Conservation (phyloP, 2,888 invertebrate species). For the Melinaea marsaeus region DNA sequence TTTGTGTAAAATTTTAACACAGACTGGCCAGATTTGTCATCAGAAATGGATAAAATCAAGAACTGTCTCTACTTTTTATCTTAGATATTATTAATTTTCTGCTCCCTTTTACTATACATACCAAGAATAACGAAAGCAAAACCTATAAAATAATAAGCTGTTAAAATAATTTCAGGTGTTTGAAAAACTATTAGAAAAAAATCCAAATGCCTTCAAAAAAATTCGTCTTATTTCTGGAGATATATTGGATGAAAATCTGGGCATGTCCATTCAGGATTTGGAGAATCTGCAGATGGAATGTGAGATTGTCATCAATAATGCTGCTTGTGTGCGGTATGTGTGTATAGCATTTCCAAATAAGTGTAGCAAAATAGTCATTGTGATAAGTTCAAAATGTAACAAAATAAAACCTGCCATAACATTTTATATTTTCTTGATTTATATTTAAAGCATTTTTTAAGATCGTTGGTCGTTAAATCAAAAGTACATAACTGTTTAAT, state of each 20-base stretch:
- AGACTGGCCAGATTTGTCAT: no score
- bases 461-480: not conserved
- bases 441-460: no score
- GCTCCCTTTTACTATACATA: no score
- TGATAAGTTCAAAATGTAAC: no score
- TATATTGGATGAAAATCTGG: constrained; percentile 13
- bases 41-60: no score
- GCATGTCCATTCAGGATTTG: not conserved
- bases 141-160: not conserved
- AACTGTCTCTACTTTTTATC: not conserved
- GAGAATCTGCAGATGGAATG: constrained; percentile 43
- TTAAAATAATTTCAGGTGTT: constrained; percentile 12
- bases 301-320: constrained; percentile 67
- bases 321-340: constrained; percentile 58
- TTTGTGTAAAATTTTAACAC: no score
- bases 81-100: no score
- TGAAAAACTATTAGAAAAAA: constrained; percentile 12
- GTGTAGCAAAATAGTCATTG: no score
- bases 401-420: no score
- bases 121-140: not conserved
- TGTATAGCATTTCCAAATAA: no score
- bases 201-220: constrained; percentile 15
- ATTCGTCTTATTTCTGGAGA: constrained; percentile 13
- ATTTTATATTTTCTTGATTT: no score
- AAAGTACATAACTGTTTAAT: not conserved